Conservation (phyloP, 2,797 vertebrate genomes). For the Poecilia picta region DNA sequence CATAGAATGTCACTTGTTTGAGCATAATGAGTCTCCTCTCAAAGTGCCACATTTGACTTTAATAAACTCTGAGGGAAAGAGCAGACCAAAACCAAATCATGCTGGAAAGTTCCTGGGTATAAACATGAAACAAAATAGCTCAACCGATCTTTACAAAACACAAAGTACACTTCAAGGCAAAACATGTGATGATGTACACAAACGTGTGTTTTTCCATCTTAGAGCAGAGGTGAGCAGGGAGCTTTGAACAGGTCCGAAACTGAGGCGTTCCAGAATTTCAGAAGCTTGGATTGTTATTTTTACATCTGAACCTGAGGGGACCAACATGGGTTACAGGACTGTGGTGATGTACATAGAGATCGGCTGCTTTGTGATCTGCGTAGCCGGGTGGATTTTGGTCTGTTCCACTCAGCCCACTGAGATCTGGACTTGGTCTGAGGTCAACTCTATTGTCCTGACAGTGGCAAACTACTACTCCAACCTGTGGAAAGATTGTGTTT, state of each 20-base stretch:
- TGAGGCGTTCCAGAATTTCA: conserved; percentile 6
- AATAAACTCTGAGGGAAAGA: background rate
- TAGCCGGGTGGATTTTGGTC: conserved; percentile 81
- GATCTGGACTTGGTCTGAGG: conserved; percentile 82
- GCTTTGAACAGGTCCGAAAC: background rate
- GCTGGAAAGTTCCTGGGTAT: conserved; percentile 31
- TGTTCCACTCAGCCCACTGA: conserved; percentile 81
- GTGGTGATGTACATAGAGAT: conserved; percentile 82
- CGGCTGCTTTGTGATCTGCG: conserved; percentile 76
- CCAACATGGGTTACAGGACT: conserved; percentile 74
- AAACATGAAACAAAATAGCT: conserved; percentile 62
- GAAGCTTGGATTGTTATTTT: conserved; percentile 12
- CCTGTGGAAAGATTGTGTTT: conserved; percentile 82
- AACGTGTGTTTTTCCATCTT: conserved; percentile 26
- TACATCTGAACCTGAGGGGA: background rate
- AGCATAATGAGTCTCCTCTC: background rate
- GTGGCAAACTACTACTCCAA: conserved; percentile 80
- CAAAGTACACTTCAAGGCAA: conserved; percentile 43
- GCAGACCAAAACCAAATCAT: conserved; percentile 20
- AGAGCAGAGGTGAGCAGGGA: conserved; percentile 6
- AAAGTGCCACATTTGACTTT: background rate
- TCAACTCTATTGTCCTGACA: conserved; percentile 72
- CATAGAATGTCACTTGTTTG: background rate
- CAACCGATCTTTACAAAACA: conserved; percentile 54
- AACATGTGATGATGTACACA: conserved; percentile 64